Evolutionary conservation across 2,888 invertebrate species (phyloP), one percentile per base, ranked within the genome.

Genomic region (Drosophila rubida): DNA sequence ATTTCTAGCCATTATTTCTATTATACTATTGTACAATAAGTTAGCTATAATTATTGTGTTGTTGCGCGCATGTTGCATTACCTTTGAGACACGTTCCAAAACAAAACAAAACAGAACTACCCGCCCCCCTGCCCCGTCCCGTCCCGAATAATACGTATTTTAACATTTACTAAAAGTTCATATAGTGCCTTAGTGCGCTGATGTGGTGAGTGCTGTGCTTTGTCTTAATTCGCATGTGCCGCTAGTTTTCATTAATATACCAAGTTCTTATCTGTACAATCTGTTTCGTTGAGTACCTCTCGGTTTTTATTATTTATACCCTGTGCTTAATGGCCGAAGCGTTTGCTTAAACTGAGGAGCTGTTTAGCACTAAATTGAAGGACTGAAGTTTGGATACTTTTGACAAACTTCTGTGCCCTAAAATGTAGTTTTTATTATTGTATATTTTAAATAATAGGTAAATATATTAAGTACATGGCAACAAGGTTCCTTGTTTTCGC

Each of bases 61-160:
- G 68, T 72, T 62, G 30, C 23, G 59, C 54, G 73, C 73, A 73
- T 69, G 70, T 57, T 73, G 59, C 50, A 68, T 59, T 69, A 16
- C 51, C 55, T 51, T 50, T 50, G 49, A 63, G 55, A 53, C 59
- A 50, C 46, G 55, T 53, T 68, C 22, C 23, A 5, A 35, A 35
- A 23, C 25, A 25, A 11, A 46, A 32, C 25, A 25, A 7, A 25
- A 25, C 7, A 4, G 5, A 25, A 25, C 25, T n/a, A n/a, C n/a
- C n/a, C n/a, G n/a, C n/a, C n/a, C n/a, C n/a, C n/a, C n/a, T n/a
- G n/a, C n/a, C n/a, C 9, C 27, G 27, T 9, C 27, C 27, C 27
- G n/a, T n/a, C 9, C 27, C 8, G 9, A 27, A 32, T 2, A 32
- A n/a, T 25, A 25, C 6, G 5, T 25, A 25, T 32, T 32, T 4